Evolutionary conservation across 2,888 invertebrate genomes (phyloP), one percentile per base, ranked within the genome.

Genomic region (Melangyna quadrimaculata): DNA sequence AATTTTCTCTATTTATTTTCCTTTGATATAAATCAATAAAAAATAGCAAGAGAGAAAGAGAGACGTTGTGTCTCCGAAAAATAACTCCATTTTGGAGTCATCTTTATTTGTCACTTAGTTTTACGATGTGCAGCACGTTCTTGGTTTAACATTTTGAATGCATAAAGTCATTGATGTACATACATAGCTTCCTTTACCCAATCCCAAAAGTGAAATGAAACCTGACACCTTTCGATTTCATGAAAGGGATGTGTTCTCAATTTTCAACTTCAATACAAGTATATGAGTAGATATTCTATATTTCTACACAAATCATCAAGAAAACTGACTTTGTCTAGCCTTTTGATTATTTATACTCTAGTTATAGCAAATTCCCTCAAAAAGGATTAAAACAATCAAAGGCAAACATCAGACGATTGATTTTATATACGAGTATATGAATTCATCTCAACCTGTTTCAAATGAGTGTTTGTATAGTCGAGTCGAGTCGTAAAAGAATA

Each of bases 311-410:
- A 19, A 24, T 17, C 4, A 14, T 17, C 24, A 51, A n/a, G 14
- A 51, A 51, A 17, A 48, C n/a, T 35, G 69, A 53, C 27, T 43
- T 63, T 17, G 40, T 59, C 59, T 72, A 59, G 45, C 32, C 43
- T 29, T 40, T 70, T 32, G 32, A 71, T 40, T 70, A 40, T n/a
- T n/a, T 55, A 40, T 4, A 6, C 6, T 35, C 9, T 12, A 12
- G 9, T 1, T 35, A 10, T 35, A 51, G 4, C 43, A 22, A 43
- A 8, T 19, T n/a, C 6, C 43, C 17, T n/a, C 8, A 57, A 78
- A 78, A 83, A 78, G 78, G 82, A 73, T 78, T 78, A 75, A 81
- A 77, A 75, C 69, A 69, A 65, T 51, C 45, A 69, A 51, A 43
- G 29, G 65, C 57, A 63, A 65, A 71, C 43, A 59, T 53, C 27